These are phyloP conservation scores for Adineta ricciae DNA, from an alignment of 2,888 invertebrate species.

Conservation along the genomic window DNA sequence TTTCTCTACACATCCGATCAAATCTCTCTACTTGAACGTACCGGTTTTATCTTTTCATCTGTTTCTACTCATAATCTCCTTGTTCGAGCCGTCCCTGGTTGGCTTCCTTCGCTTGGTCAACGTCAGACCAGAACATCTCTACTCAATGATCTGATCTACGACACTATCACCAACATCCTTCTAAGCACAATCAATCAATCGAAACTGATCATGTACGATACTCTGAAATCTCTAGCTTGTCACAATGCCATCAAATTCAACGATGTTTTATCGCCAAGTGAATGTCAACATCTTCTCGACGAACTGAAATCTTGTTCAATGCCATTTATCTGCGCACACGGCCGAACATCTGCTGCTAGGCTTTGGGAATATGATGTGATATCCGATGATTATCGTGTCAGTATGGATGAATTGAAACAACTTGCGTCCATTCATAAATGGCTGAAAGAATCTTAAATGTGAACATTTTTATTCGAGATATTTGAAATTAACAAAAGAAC, in stretches of 20 bases:
- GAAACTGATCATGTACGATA: background rate
- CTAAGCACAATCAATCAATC: background rate
- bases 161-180: background rate
- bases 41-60: background rate
- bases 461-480: background rate
- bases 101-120: background rate
- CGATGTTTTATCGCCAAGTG: background rate
- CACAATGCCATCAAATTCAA: conserved; percentile 14
- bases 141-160: background rate
- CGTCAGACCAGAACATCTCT: background rate
- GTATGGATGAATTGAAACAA: background rate
- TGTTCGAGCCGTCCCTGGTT: background rate
- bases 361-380: background rate
- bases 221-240: background rate
- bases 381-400: background rate
- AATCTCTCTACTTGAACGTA: background rate
- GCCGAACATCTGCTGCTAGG: background rate
- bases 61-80: background rate
- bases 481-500: background rate
- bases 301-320: conserved; percentile 6
- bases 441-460: background rate
- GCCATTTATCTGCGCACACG: conserved; percentile 11
- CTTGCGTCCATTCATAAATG: background rate
- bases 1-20: background rate
- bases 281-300: background rate